A percentile compares a stretch with the other conserved stretches of the same genome.
These are phyloP conservation scores for Alviniconcha marisindica DNA, from an alignment of 1,140 invertebrate genomes.

Conservation along the genomic window DNA sequence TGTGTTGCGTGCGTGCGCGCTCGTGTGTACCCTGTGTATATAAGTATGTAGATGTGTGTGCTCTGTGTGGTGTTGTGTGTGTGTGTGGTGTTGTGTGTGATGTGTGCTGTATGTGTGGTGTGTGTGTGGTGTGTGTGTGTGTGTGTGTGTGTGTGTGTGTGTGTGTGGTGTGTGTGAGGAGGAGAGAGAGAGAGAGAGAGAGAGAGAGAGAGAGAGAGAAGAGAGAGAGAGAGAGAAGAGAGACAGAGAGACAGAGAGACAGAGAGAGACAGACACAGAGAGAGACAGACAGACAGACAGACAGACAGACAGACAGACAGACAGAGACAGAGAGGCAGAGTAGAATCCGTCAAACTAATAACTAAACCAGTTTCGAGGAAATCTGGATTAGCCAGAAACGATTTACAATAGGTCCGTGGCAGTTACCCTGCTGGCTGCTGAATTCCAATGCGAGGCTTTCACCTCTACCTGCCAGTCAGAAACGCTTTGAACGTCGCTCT, in stretches of 20 bases:
- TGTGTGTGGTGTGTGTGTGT: background rate
- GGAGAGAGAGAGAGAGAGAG: background rate
- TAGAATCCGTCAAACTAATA: no score
- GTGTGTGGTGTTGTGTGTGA: background rate
- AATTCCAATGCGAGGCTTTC: no score
- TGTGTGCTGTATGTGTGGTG: background rate
- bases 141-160: no score
- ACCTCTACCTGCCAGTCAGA: no score
- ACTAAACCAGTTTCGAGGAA: no score
- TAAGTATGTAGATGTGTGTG: background rate
- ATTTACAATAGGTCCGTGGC: no score
- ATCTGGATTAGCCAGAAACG: no score
- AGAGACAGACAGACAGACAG: background rate
- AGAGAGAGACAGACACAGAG: constrained; percentile 34
- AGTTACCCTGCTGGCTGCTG: no score
- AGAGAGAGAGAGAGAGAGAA: constrained; percentile 39
- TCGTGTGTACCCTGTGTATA: no score
- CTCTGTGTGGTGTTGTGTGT: no score
- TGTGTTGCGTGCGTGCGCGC: background rate
- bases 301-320: background rate
- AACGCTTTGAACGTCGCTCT: no score
- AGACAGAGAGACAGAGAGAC: constrained; percentile 13
- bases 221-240: constrained; percentile 39
- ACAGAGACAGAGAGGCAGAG: constrained; percentile 2
- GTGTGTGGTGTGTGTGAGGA: background rate